A percentile compares a stretch with the other conserved stretches of the same genome.
Evolutionary conservation across 1,140 invertebrate species (phyloP).

Genomic region (Acromyrmex heyeri): DNA sequence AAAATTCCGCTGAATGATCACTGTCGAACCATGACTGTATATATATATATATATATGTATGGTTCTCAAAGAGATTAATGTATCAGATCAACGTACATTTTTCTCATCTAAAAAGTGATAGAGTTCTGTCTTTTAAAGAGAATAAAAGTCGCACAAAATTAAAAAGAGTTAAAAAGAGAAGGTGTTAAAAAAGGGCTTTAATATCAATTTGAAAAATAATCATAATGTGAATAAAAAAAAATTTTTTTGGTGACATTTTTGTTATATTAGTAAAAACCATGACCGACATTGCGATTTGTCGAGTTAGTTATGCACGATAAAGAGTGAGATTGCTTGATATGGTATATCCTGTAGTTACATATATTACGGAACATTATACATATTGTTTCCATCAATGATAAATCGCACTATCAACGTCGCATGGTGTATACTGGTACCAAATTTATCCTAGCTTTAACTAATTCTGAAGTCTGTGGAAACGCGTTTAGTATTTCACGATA

Average conservation of each 20-base stretch:
- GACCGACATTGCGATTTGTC: not conserved
- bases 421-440: not conserved
- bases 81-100: constrained; percentile 6
- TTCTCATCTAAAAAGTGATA: constrained; percentile 26
- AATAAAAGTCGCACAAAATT: constrained; percentile 6
- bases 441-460: constrained; percentile 36
- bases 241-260: not conserved
- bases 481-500: not conserved
- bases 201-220: no score
- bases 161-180: not conserved
- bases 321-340: not conserved
- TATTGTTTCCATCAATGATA: constrained; percentile 19
- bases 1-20: constrained; percentile 56
- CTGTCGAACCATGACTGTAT: constrained; percentile 21
- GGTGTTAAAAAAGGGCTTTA: not conserved
- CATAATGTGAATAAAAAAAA: not conserved
- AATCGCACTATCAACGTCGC: constrained; percentile 17
- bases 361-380: constrained; percentile 15
- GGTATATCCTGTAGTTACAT: not conserved
- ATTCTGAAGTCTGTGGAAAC: not conserved
- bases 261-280: not conserved
- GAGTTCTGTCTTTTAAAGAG: not conserved
- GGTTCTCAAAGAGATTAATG: constrained; percentile 45
- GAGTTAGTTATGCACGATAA: no score
- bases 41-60: not conserved